These are phyloP conservation scores for Epistrophella euchroma DNA, from an alignment of 2,888 invertebrate genomes.

Conservation along the genomic window DNA sequence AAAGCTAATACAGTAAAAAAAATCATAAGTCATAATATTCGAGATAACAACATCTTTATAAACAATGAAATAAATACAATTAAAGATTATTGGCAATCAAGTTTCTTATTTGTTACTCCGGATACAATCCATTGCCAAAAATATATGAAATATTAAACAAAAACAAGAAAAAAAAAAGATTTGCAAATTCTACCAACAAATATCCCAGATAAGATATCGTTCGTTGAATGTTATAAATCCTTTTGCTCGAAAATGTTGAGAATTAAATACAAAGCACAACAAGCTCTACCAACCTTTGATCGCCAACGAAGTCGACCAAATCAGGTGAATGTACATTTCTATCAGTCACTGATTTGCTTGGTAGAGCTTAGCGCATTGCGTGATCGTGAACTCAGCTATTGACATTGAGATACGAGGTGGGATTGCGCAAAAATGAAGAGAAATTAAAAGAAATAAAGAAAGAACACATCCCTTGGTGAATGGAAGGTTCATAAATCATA, in stretches of 20 bases:
- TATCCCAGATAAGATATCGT: not conserved
- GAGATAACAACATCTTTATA: too few species aligned
- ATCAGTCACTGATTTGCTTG: not conserved
- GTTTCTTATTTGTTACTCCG: too few species aligned
- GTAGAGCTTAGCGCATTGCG: not conserved
- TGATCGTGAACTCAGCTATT: not conserved
- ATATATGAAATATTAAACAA: not conserved
- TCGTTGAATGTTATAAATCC: not conserved
- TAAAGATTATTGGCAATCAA: too few species aligned
- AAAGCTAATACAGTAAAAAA: too few species aligned
- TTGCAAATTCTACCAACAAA: not conserved
- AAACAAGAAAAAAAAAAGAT: too few species aligned
- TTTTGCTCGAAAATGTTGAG: not conserved
- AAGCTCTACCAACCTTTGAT: not conserved
- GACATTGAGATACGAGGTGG: conserved; percentile 12
- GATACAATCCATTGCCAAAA: not conserved
- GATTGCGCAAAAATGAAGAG: not conserved
- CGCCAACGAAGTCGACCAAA: not conserved
- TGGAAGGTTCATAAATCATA: not conserved
- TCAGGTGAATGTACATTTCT: not conserved
- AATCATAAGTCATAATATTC: too few species aligned
- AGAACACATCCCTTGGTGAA: not conserved
- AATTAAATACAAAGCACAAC: not conserved
- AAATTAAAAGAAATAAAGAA: not conserved
- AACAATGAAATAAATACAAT: too few species aligned